Percentiles rank a stretch among this genome's conserved stretches.
Conservation (phyloP, 2,888 invertebrate species). For the Conus canariensis region DNA sequence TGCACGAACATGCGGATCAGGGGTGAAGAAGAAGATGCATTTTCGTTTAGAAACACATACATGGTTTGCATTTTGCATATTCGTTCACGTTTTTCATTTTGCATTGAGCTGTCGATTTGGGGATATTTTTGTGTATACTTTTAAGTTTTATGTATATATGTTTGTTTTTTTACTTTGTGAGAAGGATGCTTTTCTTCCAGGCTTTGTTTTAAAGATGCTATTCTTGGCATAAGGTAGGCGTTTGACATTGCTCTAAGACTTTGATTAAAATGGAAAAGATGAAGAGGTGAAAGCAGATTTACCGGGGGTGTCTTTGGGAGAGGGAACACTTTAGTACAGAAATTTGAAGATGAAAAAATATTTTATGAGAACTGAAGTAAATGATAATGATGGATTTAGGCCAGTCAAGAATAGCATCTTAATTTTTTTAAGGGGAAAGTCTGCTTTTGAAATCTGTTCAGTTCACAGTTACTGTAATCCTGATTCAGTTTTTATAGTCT, state of each 20-base stretch:
- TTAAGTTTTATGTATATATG: neutral
- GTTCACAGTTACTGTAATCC: constrained; percentile 29
- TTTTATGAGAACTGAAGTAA: neutral
- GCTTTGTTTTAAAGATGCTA: constrained; percentile 10
- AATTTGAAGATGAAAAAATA: neutral
- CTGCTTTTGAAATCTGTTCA: constrained; percentile 12
- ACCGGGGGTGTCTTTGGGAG: neutral
- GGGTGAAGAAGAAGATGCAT: too few relatives aligned
- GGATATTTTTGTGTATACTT: neutral
- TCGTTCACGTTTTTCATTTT: neutral
- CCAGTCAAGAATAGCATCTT: constrained; percentile 16
- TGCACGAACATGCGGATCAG: neutral
- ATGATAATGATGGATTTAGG: too few relatives aligned
- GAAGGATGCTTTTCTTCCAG: neutral
- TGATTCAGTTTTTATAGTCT: neutral
- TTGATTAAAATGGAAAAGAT: neutral
- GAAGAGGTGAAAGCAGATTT: neutral
- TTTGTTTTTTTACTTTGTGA: neutral
- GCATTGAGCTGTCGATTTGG: neutral
- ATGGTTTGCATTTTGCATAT: neutral
- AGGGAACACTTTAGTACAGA: neutral
- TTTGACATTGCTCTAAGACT: neutral
- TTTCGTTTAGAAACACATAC: too few relatives aligned
- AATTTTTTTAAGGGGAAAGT: neutral
- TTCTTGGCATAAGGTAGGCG: neutral